These are phyloP conservation scores for Leptinotarsa juncta DNA, from an alignment of 2,888 invertebrate species.

Conservation along the genomic window DNA sequence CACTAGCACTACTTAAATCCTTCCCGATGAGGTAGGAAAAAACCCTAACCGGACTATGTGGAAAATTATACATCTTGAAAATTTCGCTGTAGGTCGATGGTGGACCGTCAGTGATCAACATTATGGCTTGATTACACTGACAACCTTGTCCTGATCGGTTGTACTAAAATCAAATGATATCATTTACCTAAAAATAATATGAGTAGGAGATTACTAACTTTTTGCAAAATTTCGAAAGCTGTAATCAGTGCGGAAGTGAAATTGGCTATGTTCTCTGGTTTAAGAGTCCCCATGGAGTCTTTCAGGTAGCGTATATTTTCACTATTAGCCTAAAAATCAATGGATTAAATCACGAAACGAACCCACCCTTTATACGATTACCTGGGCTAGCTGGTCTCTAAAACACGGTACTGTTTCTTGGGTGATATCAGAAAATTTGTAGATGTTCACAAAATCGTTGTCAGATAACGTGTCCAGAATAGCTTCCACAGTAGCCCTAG, in stretches of 20 bases:
- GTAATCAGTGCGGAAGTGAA: conserved; percentile 91
- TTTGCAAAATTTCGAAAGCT: conserved; percentile 91
- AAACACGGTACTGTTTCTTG: conserved; percentile 91
- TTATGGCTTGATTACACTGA: conserved; percentile 98
- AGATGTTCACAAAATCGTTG: conserved; percentile 97
- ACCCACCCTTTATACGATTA: conserved; percentile 58
- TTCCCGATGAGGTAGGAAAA: conserved; percentile 97
- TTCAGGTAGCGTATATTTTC: conserved; percentile 86
- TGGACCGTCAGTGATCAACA: conserved; percentile 95
- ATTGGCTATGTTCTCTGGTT: conserved; percentile 86
- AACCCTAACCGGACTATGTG: conserved; percentile 92
- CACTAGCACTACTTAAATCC: conserved; percentile 87
- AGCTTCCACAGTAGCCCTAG: conserved; percentile 87
- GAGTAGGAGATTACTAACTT: conserved; percentile 69
- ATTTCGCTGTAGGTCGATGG: conserved; percentile 76
- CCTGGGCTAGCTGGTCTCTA: conserved; percentile 89
- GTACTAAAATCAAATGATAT: conserved; percentile 68
- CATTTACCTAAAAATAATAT: background rate
- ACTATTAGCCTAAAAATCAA: conserved; percentile 74
- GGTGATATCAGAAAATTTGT: conserved; percentile 86
- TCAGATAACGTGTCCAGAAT: conserved; percentile 95
- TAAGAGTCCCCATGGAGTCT: conserved; percentile 78
- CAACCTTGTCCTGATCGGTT: conserved; percentile 87
- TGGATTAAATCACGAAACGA: background rate
- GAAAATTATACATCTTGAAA: conserved; percentile 86